Evolutionary conservation across 2,888 invertebrate genomes (phyloP).

Genomic region (Rhagophthalmus giganteus): DNA sequence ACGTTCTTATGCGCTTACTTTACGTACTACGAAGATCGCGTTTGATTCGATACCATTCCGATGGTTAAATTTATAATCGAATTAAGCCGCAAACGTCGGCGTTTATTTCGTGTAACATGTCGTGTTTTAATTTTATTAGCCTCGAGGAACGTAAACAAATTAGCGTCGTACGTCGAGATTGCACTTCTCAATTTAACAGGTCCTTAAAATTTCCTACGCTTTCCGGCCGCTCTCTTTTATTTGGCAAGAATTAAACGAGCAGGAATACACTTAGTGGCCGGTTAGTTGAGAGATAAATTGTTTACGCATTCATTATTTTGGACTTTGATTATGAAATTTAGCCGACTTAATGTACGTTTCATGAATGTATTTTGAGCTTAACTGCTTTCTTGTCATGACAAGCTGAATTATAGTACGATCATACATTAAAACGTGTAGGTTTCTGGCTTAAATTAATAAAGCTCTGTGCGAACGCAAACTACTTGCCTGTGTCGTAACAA

Average conservation of each 20-base stretch:
- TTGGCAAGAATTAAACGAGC: not conserved
- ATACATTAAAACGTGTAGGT: not conserved
- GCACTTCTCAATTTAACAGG: conserved; percentile 21
- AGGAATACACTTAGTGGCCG: no score
- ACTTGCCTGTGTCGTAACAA: no score
- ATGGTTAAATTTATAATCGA: not conserved
- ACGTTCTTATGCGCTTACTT: conserved; percentile 9
- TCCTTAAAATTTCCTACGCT: conserved; percentile 12
- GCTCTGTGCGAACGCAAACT: not conserved
- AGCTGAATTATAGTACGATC: not conserved
- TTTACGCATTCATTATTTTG: conserved; percentile 14
- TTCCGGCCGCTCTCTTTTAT: conserved; percentile 7
- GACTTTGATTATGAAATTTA: conserved; percentile 24
- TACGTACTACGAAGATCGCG: not conserved
- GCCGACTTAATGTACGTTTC: conserved; percentile 17
- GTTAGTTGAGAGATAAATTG: conserved; percentile 20
- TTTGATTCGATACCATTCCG: conserved; percentile 6
- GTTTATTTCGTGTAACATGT: not conserved
- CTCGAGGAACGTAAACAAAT: conserved; percentile 12
- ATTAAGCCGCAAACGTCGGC: not conserved
- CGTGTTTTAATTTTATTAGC: not conserved
- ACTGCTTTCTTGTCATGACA: conserved; percentile 20
- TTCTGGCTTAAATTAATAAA: not conserved
- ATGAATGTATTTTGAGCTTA: conserved; percentile 23
- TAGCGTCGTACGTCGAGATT: conserved; percentile 14